Base-by-base conservation (phyloP, 2,113 vertebrate genomes). In the Actenoides lindsayi region DNA sequence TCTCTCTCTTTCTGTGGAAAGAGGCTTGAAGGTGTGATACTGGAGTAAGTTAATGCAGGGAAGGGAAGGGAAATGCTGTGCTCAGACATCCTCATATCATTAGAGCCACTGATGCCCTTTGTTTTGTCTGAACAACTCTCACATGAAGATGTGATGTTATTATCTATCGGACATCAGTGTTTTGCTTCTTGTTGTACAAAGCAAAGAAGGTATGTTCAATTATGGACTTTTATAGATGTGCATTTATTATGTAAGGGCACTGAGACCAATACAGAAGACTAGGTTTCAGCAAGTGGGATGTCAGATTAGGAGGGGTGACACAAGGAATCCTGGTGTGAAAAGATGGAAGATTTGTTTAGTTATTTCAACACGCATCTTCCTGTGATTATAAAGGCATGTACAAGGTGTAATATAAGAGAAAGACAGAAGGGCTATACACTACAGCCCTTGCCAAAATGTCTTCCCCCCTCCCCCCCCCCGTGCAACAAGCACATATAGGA, bases 81-180 rank as follows among this genome's bases (percentile, higher is more conserved):
- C 65, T 84, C 23, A 21, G n/a, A 11, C 1, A 3, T 70, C 16
- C 27, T 77, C 1, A 0, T 86, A 3, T 54, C 10, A 3, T 12
- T 81, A 39, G 28, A 62, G 28, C 65, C 13, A 6, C 50, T 54
- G 18, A 9, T 64, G 35, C 42, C 28, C 15, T 74, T 79, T 16
- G 59, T 68, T 68, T 53, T 53, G 9, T 30, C 27, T 68, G 11
- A 69, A 35, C 10, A 76, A 0, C 19, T 73, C 3, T 53, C 5
- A 8, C 1, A 1, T 67, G 53, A 71, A 33, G 64, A 5, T 63
- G 13, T 35, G 56, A 23, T 41, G 19, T 10, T 69, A 5, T 35
- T 71, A 10, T 51, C 41, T 48, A 1, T 54, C 60, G 11, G 24
- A 11, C 65, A 42, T 71, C 28, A 9, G 3, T 41, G 20, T 59